These are phyloP conservation scores for Micromys minutus DNA, from an alignment of 2,113 vertebrate species.

Conservation along the genomic window DNA sequence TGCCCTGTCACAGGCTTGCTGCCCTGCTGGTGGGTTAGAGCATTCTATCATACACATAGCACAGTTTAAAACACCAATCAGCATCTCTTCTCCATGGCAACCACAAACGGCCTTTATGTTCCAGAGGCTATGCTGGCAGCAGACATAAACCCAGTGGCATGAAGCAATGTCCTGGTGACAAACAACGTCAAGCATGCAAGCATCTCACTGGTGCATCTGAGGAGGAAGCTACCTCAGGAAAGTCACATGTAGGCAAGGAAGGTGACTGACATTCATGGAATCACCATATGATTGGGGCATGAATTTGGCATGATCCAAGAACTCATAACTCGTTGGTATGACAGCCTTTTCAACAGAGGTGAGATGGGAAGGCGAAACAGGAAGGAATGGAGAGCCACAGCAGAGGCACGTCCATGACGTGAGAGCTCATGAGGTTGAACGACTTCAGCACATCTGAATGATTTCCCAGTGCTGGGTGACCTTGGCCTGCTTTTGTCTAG, in stretches of 20 bases:
- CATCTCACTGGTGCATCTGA: background rate
- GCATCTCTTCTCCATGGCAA: slow-evolving; percentile 66
- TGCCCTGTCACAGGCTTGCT: background rate
- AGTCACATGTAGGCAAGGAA: background rate
- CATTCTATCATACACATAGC: background rate
- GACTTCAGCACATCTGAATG: background rate
- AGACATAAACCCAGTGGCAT: background rate
- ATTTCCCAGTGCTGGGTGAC: background rate
- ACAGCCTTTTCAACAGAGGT: background rate
- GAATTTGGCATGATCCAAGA: background rate
- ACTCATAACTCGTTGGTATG: background rate
- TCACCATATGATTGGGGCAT: background rate
- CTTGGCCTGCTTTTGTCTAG: background rate
- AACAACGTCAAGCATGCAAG: background rate
- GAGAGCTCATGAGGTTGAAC: accelerated
- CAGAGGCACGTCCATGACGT: background rate
- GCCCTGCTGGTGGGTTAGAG: background rate
- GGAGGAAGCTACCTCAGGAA: background rate
- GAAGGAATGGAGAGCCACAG: background rate
- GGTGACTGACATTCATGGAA: background rate
- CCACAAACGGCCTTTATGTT: slow-evolving; percentile 36
- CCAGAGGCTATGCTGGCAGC: slow-evolving; percentile 49
- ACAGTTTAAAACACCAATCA: slow-evolving; percentile 4
- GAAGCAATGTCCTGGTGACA: background rate
- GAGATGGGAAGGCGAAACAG: background rate